Base-by-base conservation (phyloP, 2,888 invertebrate genomes). In the Fragum sueziense region DNA sequence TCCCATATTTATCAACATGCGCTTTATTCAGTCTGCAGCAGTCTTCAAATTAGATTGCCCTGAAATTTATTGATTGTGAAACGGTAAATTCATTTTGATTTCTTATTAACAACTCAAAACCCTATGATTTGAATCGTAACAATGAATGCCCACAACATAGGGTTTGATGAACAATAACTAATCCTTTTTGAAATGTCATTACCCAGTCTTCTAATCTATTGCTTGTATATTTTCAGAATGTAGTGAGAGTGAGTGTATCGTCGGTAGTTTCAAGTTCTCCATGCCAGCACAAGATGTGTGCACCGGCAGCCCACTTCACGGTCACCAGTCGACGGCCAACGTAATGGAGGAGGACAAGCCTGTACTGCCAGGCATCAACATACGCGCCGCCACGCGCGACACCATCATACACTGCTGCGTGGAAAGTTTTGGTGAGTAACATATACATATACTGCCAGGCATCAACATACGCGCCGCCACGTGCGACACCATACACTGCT, bases 401-500 rank as follows among this genome's bases (percentile, higher is more conserved):
- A 91, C 92, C 68, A 92, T 94, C n/a, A 91, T 93, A 51, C 90
- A 92, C 68, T 88, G 93, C 57, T 91, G 93, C 81, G 90, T 93
- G 59, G 90, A 92, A 68, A 91, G 92, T 71, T 94, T 94, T 86
- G 91, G 94, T 94, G 86, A 91, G 93, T 65, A 11, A 89, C 22
- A 22, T 6, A n/a, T n/a, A n/a, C n/a, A n/a, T n/a, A n/a, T n/a
- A n/a, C 76, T 91, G 6, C 90, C 88, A n/a, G 91, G 91, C 68
- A 87, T 91, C 71, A 87, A 84, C 69, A 87, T 90, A 61, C 86
- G 91, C 33, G 91, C 92, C 3, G 92, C 92, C 57, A 88, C 93
- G 11, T 86, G 93, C n/a, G 90, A 93, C 68, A 92, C 94, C n/a
- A 91, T 93, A 51, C 90, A 92, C 68, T 88, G 93, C 57, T 91